Conservation (phyloP, 2,113 vertebrate species). For the Ariopsis seemanni region DNA sequence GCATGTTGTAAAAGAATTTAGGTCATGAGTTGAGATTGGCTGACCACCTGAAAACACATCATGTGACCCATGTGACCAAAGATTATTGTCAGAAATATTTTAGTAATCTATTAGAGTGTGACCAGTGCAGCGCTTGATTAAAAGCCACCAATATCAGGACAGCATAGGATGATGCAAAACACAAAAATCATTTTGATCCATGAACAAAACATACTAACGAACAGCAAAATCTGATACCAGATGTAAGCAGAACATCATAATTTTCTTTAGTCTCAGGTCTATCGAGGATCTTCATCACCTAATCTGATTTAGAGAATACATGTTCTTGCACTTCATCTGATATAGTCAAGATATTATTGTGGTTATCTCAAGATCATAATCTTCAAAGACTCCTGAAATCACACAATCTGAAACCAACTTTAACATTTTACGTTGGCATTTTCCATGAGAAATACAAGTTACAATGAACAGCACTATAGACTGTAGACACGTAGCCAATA, state of each 20-base stretch:
- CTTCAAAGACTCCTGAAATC: background rate
- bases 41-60: background rate
- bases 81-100: background rate
- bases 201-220: background rate
- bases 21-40: background rate
- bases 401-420: background rate
- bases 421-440: background rate
- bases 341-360: background rate
- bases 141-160: background rate
- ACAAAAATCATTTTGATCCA: too few relatives aligned
- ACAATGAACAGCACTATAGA: background rate
- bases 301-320: background rate
- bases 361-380: background rate
- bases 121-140: background rate
- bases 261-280: background rate
- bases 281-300: background rate
- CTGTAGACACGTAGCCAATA: conserved; percentile 25
- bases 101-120: background rate
- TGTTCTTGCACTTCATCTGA: background rate
- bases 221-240: background rate
- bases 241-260: background rate
- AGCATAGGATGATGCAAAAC: background rate
- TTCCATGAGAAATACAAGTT: background rate
- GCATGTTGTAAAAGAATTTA: background rate
- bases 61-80: background rate